These are phyloP conservation scores for Phoeniculus purpureus DNA, from an alignment of 2,797 vertebrate genomes.

Conservation along the genomic window DNA sequence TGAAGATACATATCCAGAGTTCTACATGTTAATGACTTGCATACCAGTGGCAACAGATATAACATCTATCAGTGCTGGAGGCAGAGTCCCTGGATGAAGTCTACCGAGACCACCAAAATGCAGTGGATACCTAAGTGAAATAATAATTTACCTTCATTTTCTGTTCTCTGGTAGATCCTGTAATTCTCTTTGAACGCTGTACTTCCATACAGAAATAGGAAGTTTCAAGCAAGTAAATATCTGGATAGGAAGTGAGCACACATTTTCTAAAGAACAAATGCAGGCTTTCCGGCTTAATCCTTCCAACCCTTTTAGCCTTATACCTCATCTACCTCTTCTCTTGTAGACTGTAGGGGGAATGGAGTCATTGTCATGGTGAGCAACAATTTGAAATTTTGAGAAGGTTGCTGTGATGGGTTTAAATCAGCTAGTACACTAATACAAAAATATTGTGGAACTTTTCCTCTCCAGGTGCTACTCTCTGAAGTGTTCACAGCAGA, in stretches of 20 bases:
- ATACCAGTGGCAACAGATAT: not conserved
- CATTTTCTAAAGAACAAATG: no score
- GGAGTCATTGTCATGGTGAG: not conserved
- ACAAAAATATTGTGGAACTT: not conserved
- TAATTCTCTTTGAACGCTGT: not conserved
- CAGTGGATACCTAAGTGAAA: not conserved
- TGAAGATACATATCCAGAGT: not conserved
- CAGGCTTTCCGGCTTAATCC: no score
- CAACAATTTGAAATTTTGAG: not conserved
- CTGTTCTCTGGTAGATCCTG: not conserved
- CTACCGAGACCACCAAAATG: not conserved
- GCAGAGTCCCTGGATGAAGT: not conserved
- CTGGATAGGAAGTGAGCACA: not conserved
- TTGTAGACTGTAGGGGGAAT: not conserved
- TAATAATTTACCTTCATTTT: not conserved
- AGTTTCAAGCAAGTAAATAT: not conserved
- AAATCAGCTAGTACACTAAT: not conserved
- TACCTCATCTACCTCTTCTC: not conserved
- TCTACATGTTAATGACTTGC: not conserved
- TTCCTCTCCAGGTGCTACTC: not conserved
- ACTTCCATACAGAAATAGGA: not conserved
- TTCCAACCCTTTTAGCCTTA: not conserved
- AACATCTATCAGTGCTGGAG: not conserved
- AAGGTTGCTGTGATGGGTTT: not conserved
- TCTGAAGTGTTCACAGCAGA: not conserved